Percentiles rank a stretch among this genome's conserved stretches.
phyloP scores from a whole-genome alignment of 2,888 invertebrate species.

The Drosophila trichaetosa region DNA sequence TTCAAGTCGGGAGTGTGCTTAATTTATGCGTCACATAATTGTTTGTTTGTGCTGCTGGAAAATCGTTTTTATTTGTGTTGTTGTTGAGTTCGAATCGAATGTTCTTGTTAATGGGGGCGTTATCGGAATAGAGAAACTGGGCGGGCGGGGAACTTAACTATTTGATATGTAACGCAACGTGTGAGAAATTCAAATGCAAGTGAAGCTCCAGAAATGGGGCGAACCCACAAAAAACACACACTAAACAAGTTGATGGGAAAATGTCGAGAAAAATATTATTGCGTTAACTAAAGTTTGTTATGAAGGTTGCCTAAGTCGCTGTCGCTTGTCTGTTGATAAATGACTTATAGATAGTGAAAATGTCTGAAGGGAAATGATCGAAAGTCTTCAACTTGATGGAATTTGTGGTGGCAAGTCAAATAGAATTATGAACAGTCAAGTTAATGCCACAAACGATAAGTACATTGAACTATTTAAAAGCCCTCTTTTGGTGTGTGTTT shows the following conservation, averaged over 20 bases:
- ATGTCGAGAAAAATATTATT: constrained; percentile 33
- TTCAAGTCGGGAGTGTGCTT: constrained; percentile 61
- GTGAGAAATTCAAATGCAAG: constrained; percentile 69
- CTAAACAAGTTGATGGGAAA: constrained; percentile 48
- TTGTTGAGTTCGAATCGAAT: constrained; percentile 37
- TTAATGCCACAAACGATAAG: constrained; percentile 51
- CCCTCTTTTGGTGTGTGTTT: constrained; percentile 7
- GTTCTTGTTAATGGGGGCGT: constrained; percentile 75
- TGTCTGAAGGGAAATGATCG: constrained; percentile 1
- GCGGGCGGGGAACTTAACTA: constrained; percentile 17
- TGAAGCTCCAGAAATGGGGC: constrained; percentile 45
- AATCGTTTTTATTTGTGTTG: constrained; percentile 62
- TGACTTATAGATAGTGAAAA: constrained; percentile 60
- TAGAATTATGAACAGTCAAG: constrained; percentile 57
- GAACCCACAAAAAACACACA: background rate
- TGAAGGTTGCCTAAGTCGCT: constrained; percentile 16
- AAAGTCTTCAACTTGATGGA: constrained; percentile 46
- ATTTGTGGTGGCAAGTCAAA: constrained; percentile 43
- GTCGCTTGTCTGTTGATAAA: constrained; percentile 63
- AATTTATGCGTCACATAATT: constrained; percentile 73
- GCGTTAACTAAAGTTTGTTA: constrained; percentile 18
- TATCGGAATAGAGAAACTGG: constrained; percentile 32
- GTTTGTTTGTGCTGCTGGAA: constrained; percentile 73
- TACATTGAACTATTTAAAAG: constrained; percentile 12
- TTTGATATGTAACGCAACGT: constrained; percentile 67